Base-by-base conservation (phyloP, 2,888 invertebrate species). In the Synergus gifuensis region DNA sequence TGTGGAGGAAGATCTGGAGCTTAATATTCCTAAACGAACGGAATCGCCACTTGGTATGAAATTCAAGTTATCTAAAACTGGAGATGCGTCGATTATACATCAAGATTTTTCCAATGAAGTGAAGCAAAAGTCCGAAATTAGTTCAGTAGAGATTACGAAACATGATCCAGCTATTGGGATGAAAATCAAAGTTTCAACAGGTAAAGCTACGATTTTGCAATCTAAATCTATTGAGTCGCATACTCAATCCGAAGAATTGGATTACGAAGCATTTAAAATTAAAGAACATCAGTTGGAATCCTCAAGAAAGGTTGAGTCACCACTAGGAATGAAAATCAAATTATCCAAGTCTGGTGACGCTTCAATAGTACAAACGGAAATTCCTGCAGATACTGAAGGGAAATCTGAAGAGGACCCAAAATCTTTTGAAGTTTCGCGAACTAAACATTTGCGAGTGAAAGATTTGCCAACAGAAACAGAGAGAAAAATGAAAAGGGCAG, bases 31-130 rank as follows among this genome's bases (percentile, higher is more conserved):
- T n/a, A 86, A 85, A 83, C 81, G 86, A 76, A 87, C 86, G 12
- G 87, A 91, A 73, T 91, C 91, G 4, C 89, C 90, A 12, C 84
- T 91, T n/a, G 90, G 92, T 11, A 91, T 91, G 90, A 92, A 91
- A 77, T 90, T 92, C n/a, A 92, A 92, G 78, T 83, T 92, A 42
- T 91, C 91, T 0, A 91, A 89, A 84, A 90, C 86, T 40, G 91
- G 91, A 1, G 92, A 92, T 78, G 89, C 92, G 14, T 88, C 88
- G 14, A 87, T 89, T 54, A 84, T 89, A 54, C n/a, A 73, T 46
- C 54, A 73, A 54, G 49, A 54, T 28, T 22, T n/a, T 66, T 11
- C 73, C 1, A n/a, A 54, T 11, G 49, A 28, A 28, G 14, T 66
- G 4, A 83, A 78, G 44, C 84, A 85, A 49, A 66, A 82, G 44